Conservation (phyloP, 2,797 vertebrate species). For the Smutsia gigantea region DNA sequence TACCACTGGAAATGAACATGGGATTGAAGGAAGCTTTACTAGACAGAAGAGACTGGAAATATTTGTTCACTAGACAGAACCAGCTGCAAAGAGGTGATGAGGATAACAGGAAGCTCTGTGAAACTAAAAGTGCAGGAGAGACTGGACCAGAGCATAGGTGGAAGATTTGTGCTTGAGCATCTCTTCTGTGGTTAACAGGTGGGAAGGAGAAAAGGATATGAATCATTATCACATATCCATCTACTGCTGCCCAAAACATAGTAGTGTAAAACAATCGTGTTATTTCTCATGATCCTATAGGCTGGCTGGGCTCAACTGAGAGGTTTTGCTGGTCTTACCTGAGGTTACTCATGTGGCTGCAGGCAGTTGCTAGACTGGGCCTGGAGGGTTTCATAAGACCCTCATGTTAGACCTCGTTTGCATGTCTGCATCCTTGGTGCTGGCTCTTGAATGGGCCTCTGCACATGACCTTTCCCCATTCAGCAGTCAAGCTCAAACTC, state of each 20-base stretch:
- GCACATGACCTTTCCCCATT: not conserved
- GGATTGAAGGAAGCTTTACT: not conserved
- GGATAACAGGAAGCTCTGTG: not conserved
- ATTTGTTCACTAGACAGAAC: not conserved
- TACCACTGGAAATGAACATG: not conserved
- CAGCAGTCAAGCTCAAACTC: not conserved
- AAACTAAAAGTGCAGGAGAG: not conserved
- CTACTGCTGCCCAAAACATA: not conserved
- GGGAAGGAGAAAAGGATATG: not conserved
- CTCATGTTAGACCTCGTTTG: not conserved
- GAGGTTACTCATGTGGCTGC: not conserved
- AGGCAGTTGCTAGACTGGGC: not conserved
- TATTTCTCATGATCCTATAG: not conserved
- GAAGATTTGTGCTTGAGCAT: not conserved
- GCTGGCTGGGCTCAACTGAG: not conserved
- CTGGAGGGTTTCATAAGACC: not conserved
- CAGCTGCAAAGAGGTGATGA: not conserved
- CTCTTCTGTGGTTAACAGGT: not conserved
- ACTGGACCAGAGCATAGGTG: not conserved
- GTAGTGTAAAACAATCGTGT: not conserved
- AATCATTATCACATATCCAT: not conserved
- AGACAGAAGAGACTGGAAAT: not conserved
- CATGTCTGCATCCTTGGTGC: not conserved
- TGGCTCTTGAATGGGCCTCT: not conserved
- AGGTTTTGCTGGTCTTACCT: not conserved